A percentile compares a stretch with the other conserved stretches of the same genome.
These are phyloP conservation scores for Brachypalpus laphriformis DNA, from an alignment of 2,888 invertebrate genomes.

Conservation along the genomic window DNA sequence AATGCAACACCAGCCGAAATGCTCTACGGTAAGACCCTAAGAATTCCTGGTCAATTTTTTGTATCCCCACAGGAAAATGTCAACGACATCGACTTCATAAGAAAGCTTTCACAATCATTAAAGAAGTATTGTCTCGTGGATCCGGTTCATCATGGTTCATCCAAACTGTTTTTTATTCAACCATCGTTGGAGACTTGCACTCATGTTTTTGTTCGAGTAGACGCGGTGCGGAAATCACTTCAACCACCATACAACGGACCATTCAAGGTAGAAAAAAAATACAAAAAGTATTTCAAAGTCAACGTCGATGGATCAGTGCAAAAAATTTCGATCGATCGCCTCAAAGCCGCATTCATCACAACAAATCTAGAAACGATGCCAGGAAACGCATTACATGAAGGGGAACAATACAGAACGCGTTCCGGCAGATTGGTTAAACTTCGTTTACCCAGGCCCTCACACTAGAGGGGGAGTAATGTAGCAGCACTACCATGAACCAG, in stretches of 20 bases:
- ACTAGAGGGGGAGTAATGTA: neutral
- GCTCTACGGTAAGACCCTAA: constrained; percentile 76
- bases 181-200: constrained; percentile 9
- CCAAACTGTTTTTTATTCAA: constrained; percentile 31
- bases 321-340: neutral
- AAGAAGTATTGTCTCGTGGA: constrained; percentile 24
- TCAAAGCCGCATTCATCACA: neutral
- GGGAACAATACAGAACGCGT: too few relatives aligned
- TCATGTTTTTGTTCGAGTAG: constrained; percentile 49
- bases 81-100: constrained; percentile 11
- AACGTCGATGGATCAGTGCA: constrained; percentile 6
- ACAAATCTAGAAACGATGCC: too few relatives aligned
- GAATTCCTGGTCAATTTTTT: constrained; percentile 74
- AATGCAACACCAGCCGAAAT: constrained; percentile 76
- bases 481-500: too few relatives aligned
- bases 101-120: constrained; percentile 17
- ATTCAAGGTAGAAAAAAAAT: constrained; percentile 62
- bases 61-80: neutral
- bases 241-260: constrained; percentile 67
- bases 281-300: constrained; percentile 10
- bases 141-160: constrained; percentile 45
- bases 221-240: constrained; percentile 18
- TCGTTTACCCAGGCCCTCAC: neutral
- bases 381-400: too few relatives aligned
- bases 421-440: neutral